Percentiles rank a stretch among this genome's conserved stretches.
Evolutionary conservation across 2,888 invertebrate species (phyloP).

Genomic region (Melikaiella ostensackeni): DNA sequence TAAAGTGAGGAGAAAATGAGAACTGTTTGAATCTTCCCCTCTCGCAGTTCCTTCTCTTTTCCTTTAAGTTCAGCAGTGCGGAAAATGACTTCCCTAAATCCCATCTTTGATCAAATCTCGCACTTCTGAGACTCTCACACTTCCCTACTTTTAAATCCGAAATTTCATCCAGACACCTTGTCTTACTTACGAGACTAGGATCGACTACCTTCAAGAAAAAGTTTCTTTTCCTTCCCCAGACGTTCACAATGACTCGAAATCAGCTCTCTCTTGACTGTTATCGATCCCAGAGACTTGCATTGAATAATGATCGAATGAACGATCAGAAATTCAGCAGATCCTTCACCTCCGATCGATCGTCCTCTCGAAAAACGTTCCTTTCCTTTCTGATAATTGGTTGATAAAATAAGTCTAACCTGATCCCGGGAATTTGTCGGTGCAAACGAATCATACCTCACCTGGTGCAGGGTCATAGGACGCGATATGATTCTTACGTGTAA

Average conservation of each 20-base stretch:
- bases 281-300: neutral
- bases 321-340: neutral
- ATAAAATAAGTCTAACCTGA: conserved; percentile 20
- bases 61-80: conserved; percentile 6
- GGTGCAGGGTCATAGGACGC: conserved; percentile 18
- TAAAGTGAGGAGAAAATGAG: neutral
- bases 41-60: conserved; percentile 5
- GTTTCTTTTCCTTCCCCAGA: conserved; percentile 2
- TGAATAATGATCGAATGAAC: conserved; percentile 34
- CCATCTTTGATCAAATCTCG: neutral
- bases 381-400: neutral
- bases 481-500: conserved; percentile 15
- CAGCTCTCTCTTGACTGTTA: neutral
- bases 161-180: neutral
- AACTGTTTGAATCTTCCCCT: conserved; percentile 33
- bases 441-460: conserved; percentile 19
- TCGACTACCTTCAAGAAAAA: neutral
- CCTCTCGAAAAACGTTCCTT: neutral
- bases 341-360: conserved; percentile 6
- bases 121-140: neutral
- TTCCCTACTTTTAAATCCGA: neutral
- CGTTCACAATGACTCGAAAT: neutral
- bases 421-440: conserved; percentile 16
- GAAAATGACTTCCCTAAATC: neutral
- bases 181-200: neutral